These are phyloP conservation scores for Paguma larvata DNA, from an alignment of 2,797 vertebrate species.

Conservation along the genomic window DNA sequence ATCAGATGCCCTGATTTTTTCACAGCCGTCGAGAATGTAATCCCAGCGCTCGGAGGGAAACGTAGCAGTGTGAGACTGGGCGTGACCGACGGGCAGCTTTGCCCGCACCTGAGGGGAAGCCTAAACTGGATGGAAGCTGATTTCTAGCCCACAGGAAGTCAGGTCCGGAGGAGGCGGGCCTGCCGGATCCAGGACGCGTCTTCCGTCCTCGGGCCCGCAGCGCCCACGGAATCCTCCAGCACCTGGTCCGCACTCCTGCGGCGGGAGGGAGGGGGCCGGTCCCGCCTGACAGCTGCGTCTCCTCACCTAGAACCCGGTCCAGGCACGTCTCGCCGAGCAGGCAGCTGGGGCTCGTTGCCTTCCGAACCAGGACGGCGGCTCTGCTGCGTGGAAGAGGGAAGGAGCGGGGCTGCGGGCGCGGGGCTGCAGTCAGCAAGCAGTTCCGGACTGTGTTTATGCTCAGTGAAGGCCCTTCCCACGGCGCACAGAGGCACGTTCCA, in stretches of 20 bases:
- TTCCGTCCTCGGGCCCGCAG: not conserved
- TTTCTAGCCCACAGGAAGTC: not conserved
- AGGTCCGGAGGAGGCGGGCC: not conserved
- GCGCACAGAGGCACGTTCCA: not conserved
- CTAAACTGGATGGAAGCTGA: no score
- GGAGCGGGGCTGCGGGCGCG: accelerated
- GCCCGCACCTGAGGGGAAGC: not conserved
- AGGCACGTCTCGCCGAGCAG: not conserved
- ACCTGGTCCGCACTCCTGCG: not conserved
- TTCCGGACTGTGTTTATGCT: not conserved
- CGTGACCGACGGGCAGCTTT: accelerated
- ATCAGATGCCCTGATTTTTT: not conserved
- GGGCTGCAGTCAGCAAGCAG: accelerated
- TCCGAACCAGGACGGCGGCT: not conserved
- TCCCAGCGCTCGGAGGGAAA: not conserved
- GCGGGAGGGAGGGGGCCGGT: not conserved
- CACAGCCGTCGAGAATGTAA: not conserved
- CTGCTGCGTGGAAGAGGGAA: not conserved
- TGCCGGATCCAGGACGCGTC: not conserved
- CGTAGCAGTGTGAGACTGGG: accelerated
- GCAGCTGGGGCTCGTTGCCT: not conserved
- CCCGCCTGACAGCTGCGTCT: not conserved
- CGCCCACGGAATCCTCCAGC: not conserved
- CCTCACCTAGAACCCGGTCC: not conserved
- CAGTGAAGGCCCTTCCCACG: not conserved